Evolutionary conservation across 2,797 vertebrate genomes (phyloP).

Genomic region (Peromyscus melanophrys): DNA sequence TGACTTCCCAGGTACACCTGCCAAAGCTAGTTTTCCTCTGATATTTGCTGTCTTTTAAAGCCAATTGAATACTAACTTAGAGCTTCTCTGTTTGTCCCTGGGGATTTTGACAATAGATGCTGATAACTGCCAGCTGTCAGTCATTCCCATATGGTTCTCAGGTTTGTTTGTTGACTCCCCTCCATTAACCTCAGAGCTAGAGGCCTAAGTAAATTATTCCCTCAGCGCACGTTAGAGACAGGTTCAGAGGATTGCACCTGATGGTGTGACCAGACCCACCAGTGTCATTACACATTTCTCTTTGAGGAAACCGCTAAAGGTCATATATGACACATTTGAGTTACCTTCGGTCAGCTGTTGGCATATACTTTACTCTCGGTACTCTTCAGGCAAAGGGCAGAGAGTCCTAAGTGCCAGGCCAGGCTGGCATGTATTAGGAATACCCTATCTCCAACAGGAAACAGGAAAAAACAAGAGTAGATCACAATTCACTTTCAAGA

Average conservation of each 20-base stretch:
- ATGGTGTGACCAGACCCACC: not conserved
- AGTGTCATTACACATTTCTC: not conserved
- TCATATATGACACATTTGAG: not conserved
- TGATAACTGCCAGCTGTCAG: not conserved
- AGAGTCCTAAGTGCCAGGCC: not conserved
- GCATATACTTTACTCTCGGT: not conserved
- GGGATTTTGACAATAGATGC: not conserved
- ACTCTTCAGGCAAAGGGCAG: not conserved
- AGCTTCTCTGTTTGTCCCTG: not conserved
- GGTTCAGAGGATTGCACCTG: not conserved
- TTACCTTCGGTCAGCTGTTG: not conserved
- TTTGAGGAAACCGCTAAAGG: not conserved
- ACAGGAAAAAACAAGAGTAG: not conserved
- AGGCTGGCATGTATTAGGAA: not conserved
- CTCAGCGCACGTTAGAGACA: not conserved
- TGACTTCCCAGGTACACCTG: not conserved
- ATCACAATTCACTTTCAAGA: not conserved
- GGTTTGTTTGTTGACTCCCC: not conserved
- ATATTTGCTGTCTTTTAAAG: slow-evolving; percentile 25
- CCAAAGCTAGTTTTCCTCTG: not conserved
- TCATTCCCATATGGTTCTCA: not conserved
- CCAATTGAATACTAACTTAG: not conserved
- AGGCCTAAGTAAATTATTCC: slow-evolving; percentile 7
- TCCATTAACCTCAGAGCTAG: not conserved
- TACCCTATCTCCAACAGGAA: not conserved